Evolutionary conservation across 2,113 vertebrate species (phyloP), one percentile per base, ranked within the genome.

Genomic region (Paramisgurnus dabryanus): DNA sequence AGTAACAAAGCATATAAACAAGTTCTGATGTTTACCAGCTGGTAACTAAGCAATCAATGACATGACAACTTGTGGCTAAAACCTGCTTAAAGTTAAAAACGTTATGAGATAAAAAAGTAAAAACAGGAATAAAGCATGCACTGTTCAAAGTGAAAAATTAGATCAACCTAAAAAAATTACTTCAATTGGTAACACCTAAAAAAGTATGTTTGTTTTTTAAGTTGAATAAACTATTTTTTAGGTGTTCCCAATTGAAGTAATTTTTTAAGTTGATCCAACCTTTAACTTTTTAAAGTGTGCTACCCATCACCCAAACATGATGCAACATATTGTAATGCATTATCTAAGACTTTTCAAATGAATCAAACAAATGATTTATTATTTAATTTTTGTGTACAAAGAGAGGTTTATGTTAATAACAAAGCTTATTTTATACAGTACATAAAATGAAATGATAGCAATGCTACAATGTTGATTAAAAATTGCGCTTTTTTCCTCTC

Each of bases 351-450:
- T 18, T 45, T 61, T 18, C 27, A 63, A 47, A 13, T 10, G 22
- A 75, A 34, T 49, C 2, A 75, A 64, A 75, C 18, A 63, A 53
- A 74, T n/a, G 57, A 55, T 82, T 76, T 71, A 82, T 86, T 86
- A 77, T 53, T 80, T 79, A 27, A 60, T 50, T 71, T 66, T n/a
- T 39, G 60, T 68, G 43, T 80, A 86, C 76, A 86, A 80, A 79
- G 71, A 79, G 71, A 71, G 70, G 60, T 2, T 79, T 67, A 67
- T 77, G 63, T 75, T 47, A 58, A 66, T 68, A 79, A 57, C 60
- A 40, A 80, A 80, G 72, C 75, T 9, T 41, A 57, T 63, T 82
- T 77, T 66, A 53, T 11, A 67, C 41, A 57, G 9, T 79, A 85
- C 77, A 78, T 57, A 10, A 64, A 74, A 78, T 22, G 27, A 76